A percentile compares a stretch with the other conserved stretches of the same genome.
Conservation (phyloP, 2,888 invertebrate genomes). For the Caenorhabditis becei region DNA sequence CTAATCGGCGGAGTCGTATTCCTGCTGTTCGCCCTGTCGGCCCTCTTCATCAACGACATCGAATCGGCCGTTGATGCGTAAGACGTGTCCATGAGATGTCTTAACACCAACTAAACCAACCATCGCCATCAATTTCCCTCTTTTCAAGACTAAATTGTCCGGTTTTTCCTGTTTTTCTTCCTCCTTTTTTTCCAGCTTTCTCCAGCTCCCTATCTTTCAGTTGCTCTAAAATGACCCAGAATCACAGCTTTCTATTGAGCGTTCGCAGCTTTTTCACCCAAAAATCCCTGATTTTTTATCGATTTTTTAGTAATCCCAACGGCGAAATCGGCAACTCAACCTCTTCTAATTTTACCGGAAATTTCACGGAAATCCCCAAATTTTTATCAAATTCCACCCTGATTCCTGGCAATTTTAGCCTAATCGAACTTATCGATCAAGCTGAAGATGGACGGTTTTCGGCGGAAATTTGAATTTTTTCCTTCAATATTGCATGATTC, state of each 20-base stretch:
- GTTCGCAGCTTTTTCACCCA: neutral
- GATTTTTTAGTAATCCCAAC: conserved; percentile 5
- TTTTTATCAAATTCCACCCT: neutral
- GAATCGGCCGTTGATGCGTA: conserved; percentile 58
- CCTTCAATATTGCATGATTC: conserved; percentile 6
- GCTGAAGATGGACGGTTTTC: conserved; percentile 4
- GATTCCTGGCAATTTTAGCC: conserved; percentile 8
- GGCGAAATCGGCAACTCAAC: neutral
- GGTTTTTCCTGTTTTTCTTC: conserved; percentile 8
- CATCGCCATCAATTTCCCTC: neutral
- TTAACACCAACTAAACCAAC: neutral
- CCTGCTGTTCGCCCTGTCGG: conserved; percentile 93
- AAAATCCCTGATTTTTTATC: conserved; percentile 20
- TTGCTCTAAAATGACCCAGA: conserved; percentile 2
- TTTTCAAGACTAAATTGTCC: neutral
- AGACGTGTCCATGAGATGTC: conserved; percentile 4
- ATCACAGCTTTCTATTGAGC: neutral
- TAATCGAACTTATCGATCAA: conserved; percentile 20
- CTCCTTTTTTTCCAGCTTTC: conserved; percentile 29
- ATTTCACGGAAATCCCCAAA: conserved; percentile 16
- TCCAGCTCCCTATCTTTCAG: conserved; percentile 10
- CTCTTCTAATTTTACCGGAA: conserved; percentile 10
- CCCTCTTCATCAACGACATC: conserved; percentile 88
- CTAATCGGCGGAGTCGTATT: conserved; percentile 96
- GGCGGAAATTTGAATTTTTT: conserved; percentile 20